Conservation (phyloP, 2,113 vertebrate genomes). For the Rhombomys opimus region DNA sequence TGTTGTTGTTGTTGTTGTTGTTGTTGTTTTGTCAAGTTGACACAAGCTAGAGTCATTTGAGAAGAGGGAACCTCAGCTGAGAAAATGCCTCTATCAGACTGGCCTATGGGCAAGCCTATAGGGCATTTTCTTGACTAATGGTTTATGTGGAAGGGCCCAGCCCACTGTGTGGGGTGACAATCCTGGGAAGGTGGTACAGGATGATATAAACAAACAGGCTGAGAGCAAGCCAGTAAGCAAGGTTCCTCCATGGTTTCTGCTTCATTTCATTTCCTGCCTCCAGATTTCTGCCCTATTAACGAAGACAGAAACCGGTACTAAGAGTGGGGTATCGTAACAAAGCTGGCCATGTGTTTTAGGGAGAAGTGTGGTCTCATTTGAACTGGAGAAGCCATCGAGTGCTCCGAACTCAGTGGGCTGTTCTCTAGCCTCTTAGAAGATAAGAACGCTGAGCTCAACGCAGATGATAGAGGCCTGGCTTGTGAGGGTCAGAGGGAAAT, state of each 20-base stretch:
- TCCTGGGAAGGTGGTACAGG: not conserved
- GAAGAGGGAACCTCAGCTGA: not conserved
- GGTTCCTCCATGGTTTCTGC: not conserved
- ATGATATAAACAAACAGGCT: not conserved
- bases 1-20: not conserved
- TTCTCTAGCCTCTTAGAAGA: not conserved
- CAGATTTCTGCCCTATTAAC: not conserved
- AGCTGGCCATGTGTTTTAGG: not conserved
- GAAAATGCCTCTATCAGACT: not conserved
- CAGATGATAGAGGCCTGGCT: not conserved
- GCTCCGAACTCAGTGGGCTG: not conserved
- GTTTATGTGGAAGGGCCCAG: not conserved
- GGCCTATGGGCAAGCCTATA: not conserved
- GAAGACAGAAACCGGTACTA: not conserved
- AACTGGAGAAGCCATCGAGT: not conserved
- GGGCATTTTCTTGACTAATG: not conserved
- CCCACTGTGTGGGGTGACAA: not conserved
- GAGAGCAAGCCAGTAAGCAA: not conserved
- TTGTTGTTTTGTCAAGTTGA: not conserved
- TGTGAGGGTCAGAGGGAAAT: not conserved
- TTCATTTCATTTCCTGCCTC: not conserved
- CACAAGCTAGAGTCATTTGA: not conserved
- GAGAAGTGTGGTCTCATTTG: not conserved
- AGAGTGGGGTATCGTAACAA: not conserved
- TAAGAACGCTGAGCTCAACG: not conserved